Conservation (phyloP, 2,888 invertebrate genomes). For the Cephus spinipes region DNA sequence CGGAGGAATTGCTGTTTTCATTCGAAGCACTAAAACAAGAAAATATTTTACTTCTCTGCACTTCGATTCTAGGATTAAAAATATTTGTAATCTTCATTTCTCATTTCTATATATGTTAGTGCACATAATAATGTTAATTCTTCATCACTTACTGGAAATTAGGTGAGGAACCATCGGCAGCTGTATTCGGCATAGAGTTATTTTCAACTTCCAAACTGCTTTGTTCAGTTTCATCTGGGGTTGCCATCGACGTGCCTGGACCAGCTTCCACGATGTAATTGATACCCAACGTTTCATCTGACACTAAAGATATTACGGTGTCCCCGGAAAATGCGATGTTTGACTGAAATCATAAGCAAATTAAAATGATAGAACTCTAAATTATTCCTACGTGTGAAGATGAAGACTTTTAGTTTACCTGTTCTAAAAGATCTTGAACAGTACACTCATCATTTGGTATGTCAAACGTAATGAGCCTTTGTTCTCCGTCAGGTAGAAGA, state of each 20-base stretch:
- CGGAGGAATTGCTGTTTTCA: slow-evolving; percentile 51
- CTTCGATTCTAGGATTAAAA: slow-evolving; percentile 17
- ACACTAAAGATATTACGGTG: slow-evolving; percentile 80
- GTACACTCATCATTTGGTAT: slow-evolving; percentile 86
- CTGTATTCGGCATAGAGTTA: slow-evolving; percentile 5
- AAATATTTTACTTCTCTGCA: slow-evolving; percentile 8
- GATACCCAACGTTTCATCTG: slow-evolving; percentile 80
- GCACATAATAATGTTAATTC: background rate
- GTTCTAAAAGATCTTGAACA: slow-evolving; percentile 83
- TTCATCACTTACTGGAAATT: slow-evolving; percentile 30
- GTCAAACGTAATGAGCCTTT: slow-evolving; percentile 84
- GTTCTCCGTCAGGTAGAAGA: slow-evolving; percentile 81
- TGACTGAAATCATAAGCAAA: slow-evolving; percentile 67
- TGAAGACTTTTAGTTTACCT: slow-evolving; percentile 66
- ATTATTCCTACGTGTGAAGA: background rate
- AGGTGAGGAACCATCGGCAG: slow-evolving; percentile 30
- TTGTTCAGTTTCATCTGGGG: background rate
- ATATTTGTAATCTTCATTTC: background rate
- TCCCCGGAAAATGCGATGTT: slow-evolving; percentile 78
- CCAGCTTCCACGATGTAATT: slow-evolving; percentile 85
- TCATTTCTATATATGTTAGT: background rate
- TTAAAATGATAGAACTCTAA: slow-evolving; percentile 7
- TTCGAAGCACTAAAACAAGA: slow-evolving; percentile 43
- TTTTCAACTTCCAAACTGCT: slow-evolving; percentile 12
- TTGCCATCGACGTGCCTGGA: slow-evolving; percentile 27